phyloP scores from a whole-genome alignment of 2,113 vertebrate genomes.

The Apeltes quadracus region DNA sequence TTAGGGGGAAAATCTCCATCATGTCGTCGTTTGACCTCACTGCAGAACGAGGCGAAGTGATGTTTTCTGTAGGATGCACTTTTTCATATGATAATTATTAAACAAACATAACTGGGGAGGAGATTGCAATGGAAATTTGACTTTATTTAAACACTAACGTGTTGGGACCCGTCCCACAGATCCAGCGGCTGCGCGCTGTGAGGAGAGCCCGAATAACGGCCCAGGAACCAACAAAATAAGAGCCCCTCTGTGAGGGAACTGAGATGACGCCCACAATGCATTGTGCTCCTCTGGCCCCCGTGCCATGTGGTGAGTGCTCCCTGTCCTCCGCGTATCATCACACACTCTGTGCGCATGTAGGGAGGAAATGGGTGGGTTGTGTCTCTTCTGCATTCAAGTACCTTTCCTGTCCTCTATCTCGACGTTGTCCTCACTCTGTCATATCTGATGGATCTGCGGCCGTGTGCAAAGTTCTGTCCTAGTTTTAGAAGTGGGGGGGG shows the following conservation, averaged over 20 bases:
- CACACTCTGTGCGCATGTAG: background rate
- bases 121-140: background rate
- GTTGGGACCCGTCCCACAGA: background rate
- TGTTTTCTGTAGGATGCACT: background rate
- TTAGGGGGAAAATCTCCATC: background rate
- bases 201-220: no score
- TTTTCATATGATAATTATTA: background rate
- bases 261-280: background rate
- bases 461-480: constrained; percentile 69
- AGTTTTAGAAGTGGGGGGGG: constrained; percentile 65
- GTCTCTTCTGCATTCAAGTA: background rate
- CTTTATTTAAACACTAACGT: background rate
- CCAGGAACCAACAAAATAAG: constrained; percentile 12
- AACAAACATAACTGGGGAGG: background rate
- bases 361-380: no score
- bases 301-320: background rate
- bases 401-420: constrained; percentile 1
- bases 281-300: background rate
- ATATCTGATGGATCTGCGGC: constrained; percentile 70
- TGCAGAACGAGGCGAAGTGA: background rate
- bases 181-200: no score
- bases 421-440: constrained; percentile 71
- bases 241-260: background rate
- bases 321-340: background rate
- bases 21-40: no score